phyloP scores from a whole-genome alignment of 1,140 invertebrate species.

The Papilio machaon region DNA sequence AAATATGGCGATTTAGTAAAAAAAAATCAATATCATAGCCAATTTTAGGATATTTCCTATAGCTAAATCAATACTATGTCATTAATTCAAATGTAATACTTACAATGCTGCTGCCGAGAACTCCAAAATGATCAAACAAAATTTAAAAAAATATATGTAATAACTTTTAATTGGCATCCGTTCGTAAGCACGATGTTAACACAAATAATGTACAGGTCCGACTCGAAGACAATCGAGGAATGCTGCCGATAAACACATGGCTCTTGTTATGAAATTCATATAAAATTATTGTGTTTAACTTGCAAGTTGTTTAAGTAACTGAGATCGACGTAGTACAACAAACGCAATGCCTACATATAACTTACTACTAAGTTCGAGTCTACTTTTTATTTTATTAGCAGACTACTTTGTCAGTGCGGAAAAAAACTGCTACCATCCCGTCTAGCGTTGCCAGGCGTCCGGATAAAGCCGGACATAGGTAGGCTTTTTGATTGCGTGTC shows the following conservation, averaged over 20 bases:
- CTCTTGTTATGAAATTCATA: slow-evolving; percentile 19
- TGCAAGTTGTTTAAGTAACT: slow-evolving; percentile 18
- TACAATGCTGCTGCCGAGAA: neutral
- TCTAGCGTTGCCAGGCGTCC: too few species aligned
- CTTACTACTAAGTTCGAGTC: neutral
- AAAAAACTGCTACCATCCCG: neutral
- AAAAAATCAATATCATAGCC: neutral
- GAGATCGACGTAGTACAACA: neutral
- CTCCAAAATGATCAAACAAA: neutral
- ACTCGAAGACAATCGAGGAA: slow-evolving; percentile 11
- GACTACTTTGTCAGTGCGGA: neutral
- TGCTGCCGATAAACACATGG: neutral
- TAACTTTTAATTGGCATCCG: neutral
- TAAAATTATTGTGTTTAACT: slow-evolving; percentile 14
- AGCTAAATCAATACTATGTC: neutral
- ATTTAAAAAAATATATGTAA: neutral
- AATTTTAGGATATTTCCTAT: neutral
- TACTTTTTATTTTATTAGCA: neutral
- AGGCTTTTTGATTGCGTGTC: too few species aligned
- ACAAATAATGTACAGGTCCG: neutral
- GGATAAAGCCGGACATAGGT: too few species aligned
- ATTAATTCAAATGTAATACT: neutral
- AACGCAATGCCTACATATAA: neutral
- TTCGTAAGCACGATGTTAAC: neutral
- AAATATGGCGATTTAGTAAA: too few species aligned